Evolutionary conservation across 2,888 invertebrate genomes (phyloP), one percentile per base, ranked within the genome.

Genomic region (Polylopha cassiicola): DNA sequence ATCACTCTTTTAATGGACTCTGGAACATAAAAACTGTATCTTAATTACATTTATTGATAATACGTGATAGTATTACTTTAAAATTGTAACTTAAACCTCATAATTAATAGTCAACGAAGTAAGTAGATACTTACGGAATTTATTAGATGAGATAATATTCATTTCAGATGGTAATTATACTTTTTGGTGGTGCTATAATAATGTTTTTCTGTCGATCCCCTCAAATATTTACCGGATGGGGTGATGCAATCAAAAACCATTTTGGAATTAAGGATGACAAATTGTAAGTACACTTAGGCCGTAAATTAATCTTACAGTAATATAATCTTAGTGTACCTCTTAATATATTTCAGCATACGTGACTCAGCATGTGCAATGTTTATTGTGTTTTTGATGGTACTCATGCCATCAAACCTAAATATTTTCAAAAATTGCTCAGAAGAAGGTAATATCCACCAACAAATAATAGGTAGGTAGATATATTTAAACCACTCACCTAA

Each of bases 151-250:
- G 30, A 20, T 33, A 18, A 9, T 24, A 33, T 33, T 39, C 30
- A 10, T 71, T 70, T 33, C 66, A 80, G 80, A 67, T 71, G 61
- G 78, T 78, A 3, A 56, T 75, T 2, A 27, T 73, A 21, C 43
- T 79, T 4, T 80, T 80, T 30, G 54, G 62, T 0, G 58, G 61
- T 2, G 74, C 78, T 0, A 78, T 82, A 52, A 0, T 71, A 0
- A n/a, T 51, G 5, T 80, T 79, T 43, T 77, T 79, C 46, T 61
- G 65, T 30, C 70, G 79, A 21, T 70, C 76, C 1, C 79, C 79
- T 1, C 66, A 72, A 59, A 59, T 79, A 45, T 77, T 80, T 45
- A 6, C 28, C 3, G 79, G 79, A n/a, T 79, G 79, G 80, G 75
- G 70, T 9, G 73, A 76, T 34, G 15, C 8, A 16, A 61, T 78